Base-by-base conservation (phyloP, 2,797 vertebrate species). In the Falco novaeseelandiae region DNA sequence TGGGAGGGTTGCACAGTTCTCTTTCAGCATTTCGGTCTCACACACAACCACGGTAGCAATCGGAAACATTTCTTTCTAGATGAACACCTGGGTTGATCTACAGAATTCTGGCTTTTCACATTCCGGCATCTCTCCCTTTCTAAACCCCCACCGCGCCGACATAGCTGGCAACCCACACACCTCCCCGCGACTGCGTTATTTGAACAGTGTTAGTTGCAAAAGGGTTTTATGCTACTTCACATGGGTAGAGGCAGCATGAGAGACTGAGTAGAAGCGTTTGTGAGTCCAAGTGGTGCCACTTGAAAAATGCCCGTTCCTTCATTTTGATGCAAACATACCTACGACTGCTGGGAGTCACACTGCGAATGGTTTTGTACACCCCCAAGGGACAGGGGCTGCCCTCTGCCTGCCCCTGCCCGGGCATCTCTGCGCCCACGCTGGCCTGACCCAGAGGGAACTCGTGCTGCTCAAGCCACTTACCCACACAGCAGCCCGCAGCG, bases 401-500 rank as follows among this genome's bases (percentile, higher is more conserved):
- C n/a, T 14, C 10, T 23, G 52, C 63, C 46, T 21, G 58, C 81
- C 88, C 77, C 87, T 55, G 72, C 19, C 6, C 26, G 2, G 21
- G 8, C 7, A 2, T 19, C 9, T 30, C 91, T 57, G 71, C 63
- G 25, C 51, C 81, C 7, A 0, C 2, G 6, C 0, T 9, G 29
- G 70, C 59, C 71, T 0, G 30, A 74, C 65, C 58, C 61, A 6
- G 34, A 36, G 38, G 59, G 32, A 63, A 18, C 59, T 2, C 14
- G 2, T 2, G 0, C 30, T 9, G 10, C 49, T 7, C 4, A 38
- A 62, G 76, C 82, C 14, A 0, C 90, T 54, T 3, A 15, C 18
- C 1, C 1, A 51, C 2, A 0, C 1, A 9, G 6, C 63, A 6
- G 44, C 83, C 49, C 1, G 17, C n/a, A 20, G 78, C 7, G 1